A percentile compares a stretch with the other conserved stretches of the same genome.
phyloP scores from a whole-genome alignment of 2,888 invertebrate genomes.

The Corythucha ciliata region DNA sequence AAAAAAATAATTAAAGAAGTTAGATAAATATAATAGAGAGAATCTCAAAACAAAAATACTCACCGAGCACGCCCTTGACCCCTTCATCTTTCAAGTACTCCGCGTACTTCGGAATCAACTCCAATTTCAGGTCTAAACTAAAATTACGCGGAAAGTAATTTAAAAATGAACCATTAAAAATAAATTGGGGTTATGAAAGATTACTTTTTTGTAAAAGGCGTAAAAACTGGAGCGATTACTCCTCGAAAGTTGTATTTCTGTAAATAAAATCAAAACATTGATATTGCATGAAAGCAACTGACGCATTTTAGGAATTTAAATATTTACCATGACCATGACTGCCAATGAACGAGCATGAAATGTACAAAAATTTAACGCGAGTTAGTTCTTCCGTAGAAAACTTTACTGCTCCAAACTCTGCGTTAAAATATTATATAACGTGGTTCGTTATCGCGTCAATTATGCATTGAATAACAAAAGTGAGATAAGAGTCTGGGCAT shows the following conservation, averaged over 20 bases:
- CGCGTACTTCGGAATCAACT: constrained; percentile 54
- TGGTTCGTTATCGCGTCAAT: too few relatives aligned
- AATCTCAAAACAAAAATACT: constrained; percentile 25
- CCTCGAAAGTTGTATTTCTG: constrained; percentile 46
- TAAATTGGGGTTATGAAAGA: constrained; percentile 2
- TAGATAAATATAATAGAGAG: neutral
- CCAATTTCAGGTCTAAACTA: constrained; percentile 45
- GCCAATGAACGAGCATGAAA: too few relatives aligned
- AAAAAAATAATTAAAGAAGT: neutral
- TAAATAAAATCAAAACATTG: constrained; percentile 14
- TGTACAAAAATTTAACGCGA: too few relatives aligned
- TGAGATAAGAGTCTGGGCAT: too few relatives aligned
- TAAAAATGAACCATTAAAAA: neutral
- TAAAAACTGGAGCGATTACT: constrained; percentile 61
- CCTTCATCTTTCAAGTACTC: constrained; percentile 51
- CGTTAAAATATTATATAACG: too few relatives aligned
- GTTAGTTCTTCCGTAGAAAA: too few relatives aligned
- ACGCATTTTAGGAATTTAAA: too few relatives aligned
- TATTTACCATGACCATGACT: too few relatives aligned
- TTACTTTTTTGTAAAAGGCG: constrained; percentile 46
- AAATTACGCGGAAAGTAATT: constrained; percentile 5
- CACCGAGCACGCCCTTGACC: constrained; percentile 60
- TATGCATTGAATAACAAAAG: too few relatives aligned
- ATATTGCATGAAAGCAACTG: neutral
- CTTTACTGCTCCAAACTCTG: too few relatives aligned